Conservation (phyloP, 2,888 invertebrate species). For the Chorisops tibialis region DNA sequence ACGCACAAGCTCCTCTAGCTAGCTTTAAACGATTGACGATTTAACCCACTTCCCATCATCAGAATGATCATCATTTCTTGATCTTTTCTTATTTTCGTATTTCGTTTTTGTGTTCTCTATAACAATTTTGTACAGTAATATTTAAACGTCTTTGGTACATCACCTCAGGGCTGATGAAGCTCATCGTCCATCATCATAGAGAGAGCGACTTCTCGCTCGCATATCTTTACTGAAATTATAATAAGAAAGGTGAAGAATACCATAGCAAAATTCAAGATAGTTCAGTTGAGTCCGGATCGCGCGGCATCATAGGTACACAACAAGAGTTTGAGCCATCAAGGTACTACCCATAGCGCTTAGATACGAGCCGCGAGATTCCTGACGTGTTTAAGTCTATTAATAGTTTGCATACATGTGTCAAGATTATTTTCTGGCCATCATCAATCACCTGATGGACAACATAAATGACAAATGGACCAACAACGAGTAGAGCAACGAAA, state of each 20-base stretch:
- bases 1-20: too few relatives aligned
- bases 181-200: conserved; percentile 2
- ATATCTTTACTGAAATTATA: neutral
- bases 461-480: conserved; percentile 28
- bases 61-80: too few relatives aligned
- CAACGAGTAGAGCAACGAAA: neutral
- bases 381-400: neutral
- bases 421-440: conserved; percentile 18
- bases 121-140: too few relatives aligned
- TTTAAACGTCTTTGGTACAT: neutral
- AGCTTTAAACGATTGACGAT: too few relatives aligned
- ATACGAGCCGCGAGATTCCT: neutral
- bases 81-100: too few relatives aligned
- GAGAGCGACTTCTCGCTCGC: too few relatives aligned
- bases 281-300: neutral
- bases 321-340: too few relatives aligned
- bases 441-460: conserved; percentile 24
- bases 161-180: conserved; percentile 5
- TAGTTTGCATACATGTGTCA: conserved; percentile 13
- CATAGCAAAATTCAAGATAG: neutral
- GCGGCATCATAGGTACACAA: too few relatives aligned
- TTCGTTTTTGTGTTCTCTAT: too few relatives aligned
- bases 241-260: neutral
- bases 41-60: too few relatives aligned
- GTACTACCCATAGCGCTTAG: neutral